Conservation (phyloP, 2,888 invertebrate genomes). For the Drosophila buzzatii region DNA sequence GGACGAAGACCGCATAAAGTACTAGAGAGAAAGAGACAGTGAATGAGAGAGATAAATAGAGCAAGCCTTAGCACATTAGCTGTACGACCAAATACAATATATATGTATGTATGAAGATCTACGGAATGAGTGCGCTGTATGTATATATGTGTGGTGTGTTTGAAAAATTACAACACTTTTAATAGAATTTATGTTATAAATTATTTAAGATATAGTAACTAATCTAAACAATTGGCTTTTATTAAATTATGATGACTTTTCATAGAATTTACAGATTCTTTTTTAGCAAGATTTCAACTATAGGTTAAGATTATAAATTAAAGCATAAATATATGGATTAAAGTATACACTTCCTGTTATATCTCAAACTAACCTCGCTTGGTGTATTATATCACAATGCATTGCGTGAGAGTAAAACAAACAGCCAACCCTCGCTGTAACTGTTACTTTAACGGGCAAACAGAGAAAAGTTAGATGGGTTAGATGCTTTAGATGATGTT, state of each 20-base stretch:
- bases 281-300: too few relatives aligned
- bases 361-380: conserved; percentile 21
- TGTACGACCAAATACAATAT: conserved; percentile 24
- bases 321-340: not conserved
- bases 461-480: conserved; percentile 12
- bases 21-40: not conserved
- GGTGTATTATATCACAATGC: conserved; percentile 23
- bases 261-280: too few relatives aligned
- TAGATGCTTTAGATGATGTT: not conserved
- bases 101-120: conserved; percentile 17
- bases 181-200: not conserved
- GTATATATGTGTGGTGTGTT: conserved; percentile 9
- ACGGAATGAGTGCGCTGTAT: conserved; percentile 1
- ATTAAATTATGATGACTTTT: too few relatives aligned
- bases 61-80: conserved; percentile 23
- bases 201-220: not conserved
- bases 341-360: not conserved
- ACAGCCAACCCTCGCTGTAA: conserved; percentile 37
- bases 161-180: not conserved
- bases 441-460: conserved; percentile 31
- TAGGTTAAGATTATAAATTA: not conserved
- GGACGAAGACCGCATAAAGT: conserved; percentile 7
- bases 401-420: conserved; percentile 56
- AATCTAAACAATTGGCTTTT: not conserved
- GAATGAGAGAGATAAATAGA: not conserved